These are phyloP conservation scores for Trichacis sp. DNA, from an alignment of 2,888 invertebrate species.

Conservation along the genomic window DNA sequence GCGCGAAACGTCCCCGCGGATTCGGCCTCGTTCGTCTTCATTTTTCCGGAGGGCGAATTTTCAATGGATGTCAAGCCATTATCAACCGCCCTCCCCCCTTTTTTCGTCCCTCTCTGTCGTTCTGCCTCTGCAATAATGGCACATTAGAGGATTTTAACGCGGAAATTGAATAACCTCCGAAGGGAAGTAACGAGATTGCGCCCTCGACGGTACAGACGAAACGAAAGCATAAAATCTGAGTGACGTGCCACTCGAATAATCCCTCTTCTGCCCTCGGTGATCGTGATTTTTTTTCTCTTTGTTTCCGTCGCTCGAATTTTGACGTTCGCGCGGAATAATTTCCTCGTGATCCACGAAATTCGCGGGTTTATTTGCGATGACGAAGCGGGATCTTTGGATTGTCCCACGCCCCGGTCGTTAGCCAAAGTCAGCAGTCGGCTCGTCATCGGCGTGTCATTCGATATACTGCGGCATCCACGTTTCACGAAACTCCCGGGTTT, in stretches of 20 bases:
- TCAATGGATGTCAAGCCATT: slow-evolving; percentile 55
- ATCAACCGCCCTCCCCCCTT: slow-evolving; percentile 35
- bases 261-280: slow-evolving; percentile 40
- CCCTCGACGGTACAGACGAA: slow-evolving; percentile 54
- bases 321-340: slow-evolving; percentile 53
- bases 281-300: slow-evolving; percentile 14
- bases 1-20: slow-evolving; percentile 4
- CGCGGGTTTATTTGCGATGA: slow-evolving; percentile 59
- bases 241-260: slow-evolving; percentile 54
- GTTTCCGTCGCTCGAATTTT: slow-evolving; percentile 43
- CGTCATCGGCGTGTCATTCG: slow-evolving; percentile 69
- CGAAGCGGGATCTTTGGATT: slow-evolving; percentile 65
- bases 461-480: slow-evolving; percentile 53
- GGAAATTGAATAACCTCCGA: slow-evolving; percentile 64
- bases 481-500: slow-evolving; percentile 36
- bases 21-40: slow-evolving; percentile 15
- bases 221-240: slow-evolving; percentile 63
- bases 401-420: slow-evolving; percentile 68
- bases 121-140: slow-evolving; percentile 62
- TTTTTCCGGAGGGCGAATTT: slow-evolving; percentile 38
- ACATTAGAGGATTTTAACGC: slow-evolving; percentile 65
- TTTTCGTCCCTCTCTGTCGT: no score
- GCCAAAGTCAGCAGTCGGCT: slow-evolving; percentile 67
- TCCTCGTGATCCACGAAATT: slow-evolving; percentile 42
- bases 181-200: slow-evolving; percentile 60